Conservation (phyloP, 2,888 invertebrate genomes). For the Eupeodes luniger region DNA sequence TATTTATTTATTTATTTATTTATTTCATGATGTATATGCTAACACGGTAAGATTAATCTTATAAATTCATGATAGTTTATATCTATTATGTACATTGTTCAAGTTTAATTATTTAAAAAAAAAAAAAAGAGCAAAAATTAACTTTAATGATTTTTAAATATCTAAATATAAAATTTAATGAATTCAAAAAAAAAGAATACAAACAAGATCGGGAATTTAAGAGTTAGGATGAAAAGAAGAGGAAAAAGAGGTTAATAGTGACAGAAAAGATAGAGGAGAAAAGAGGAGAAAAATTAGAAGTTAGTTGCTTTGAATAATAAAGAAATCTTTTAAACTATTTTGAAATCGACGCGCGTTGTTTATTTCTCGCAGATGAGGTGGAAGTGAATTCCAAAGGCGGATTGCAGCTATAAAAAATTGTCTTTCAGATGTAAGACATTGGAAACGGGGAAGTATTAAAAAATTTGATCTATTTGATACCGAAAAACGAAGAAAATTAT, state of each 20-base stretch:
- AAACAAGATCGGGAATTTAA: background rate
- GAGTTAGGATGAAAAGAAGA: background rate
- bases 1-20: background rate
- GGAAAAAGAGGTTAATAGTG: background rate
- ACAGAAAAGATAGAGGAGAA: too few relatives aligned
- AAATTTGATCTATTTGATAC: background rate
- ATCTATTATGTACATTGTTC: background rate
- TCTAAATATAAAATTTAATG: background rate
- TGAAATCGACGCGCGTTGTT: background rate
- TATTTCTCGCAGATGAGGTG: background rate
- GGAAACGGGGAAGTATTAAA: background rate
- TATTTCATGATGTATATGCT: background rate
- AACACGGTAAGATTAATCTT: background rate
- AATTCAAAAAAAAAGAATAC: background rate
- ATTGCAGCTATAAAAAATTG: conserved; percentile 5
- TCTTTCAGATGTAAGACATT: background rate
- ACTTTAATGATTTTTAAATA: background rate
- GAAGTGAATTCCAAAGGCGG: background rate
- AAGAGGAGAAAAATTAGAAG: too few relatives aligned
- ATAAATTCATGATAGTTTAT: background rate
- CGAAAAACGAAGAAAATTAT: background rate
- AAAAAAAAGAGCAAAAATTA: background rate
- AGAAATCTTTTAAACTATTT: background rate
- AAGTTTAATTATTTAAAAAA: background rate
- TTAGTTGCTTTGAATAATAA: too few relatives aligned